Base-by-base conservation (phyloP, 2,113 vertebrate species). In the Siphamia tubifer region DNA sequence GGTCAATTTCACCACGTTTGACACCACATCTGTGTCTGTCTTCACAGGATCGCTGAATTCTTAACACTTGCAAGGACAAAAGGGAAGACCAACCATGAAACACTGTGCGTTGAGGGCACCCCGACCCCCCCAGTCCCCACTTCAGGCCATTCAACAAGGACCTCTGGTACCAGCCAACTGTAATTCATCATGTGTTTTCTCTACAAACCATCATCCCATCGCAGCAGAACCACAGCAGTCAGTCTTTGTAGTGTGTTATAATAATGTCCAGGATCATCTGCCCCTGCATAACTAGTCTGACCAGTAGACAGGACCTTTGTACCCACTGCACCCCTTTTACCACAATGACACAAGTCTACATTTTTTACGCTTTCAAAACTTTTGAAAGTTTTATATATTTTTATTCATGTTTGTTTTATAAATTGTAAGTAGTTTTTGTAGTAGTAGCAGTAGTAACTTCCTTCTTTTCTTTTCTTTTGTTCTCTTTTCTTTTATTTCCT, bases 361-460 rank as follows among this genome's bases (percentile, higher is more conserved):
- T 84, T 90, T 89, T 88, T 74, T 91, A 88, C 74, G 42, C 86
- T 91, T 87, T 91, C 88, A 90, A 87, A 39, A 68, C 68, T 55
- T 85, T 82, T 91, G 83, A 81, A 89, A 79, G 79, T 88, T 91
- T 90, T 90, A 82, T 90, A 90, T 81, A 82, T 89, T 84, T 90
- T 92, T 90, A 61, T 87, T 85, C 80, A 89, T 83, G 74, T 80
- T 70, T 87, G 79, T 92, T 92, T 92, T 91, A 69, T 91, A 89
- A 85, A 47, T 74, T 74, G 28, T 66, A 39, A 21, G 57, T 84
- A 68, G 68, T 6, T 54, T 67, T 77, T 64, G 60, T 54, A n/a
- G n/a, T 65, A 51, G 36, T 81, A 84, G 85, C 3, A 6, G 6
- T 77, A 80, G 77, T 8, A 39, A 3, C 32, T 56, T 35, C 63